These are phyloP conservation scores for Paguma larvata DNA, from an alignment of 2,797 vertebrate genomes.

Conservation along the genomic window DNA sequence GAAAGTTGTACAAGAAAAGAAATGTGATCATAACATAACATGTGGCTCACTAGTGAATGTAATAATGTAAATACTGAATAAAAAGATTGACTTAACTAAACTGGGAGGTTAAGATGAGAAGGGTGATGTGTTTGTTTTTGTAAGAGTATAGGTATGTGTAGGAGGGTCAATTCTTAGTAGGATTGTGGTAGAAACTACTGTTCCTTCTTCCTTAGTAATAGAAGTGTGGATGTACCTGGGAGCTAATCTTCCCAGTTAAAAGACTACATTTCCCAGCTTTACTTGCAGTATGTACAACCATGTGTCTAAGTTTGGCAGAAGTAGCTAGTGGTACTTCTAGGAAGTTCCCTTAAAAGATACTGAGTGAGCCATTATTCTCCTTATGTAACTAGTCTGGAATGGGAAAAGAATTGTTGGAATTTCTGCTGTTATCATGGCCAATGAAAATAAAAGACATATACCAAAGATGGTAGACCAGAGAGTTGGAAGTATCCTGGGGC, in stretches of 20 bases:
- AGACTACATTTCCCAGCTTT: background rate
- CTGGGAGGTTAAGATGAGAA: background rate
- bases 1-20: slow-evolving; percentile 19
- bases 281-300: background rate
- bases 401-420: background rate
- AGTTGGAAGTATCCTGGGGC: background rate
- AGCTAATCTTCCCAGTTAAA: background rate
- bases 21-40: slow-evolving; percentile 9
- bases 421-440: background rate
- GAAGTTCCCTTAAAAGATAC: background rate
- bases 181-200: background rate
- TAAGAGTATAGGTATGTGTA: background rate
- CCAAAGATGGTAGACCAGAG: background rate
- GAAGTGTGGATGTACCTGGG: background rate
- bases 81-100: background rate
- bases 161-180: background rate
- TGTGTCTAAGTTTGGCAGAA: background rate
- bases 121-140: background rate
- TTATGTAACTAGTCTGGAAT: background rate
- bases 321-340: background rate
- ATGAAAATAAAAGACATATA: background rate
- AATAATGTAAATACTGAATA: slow-evolving; percentile 9
- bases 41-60: background rate
- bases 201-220: background rate
- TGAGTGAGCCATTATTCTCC: background rate